phyloP scores from a whole-genome alignment of 1,140 invertebrate species.

The Globodera rostochiensis region DNA sequence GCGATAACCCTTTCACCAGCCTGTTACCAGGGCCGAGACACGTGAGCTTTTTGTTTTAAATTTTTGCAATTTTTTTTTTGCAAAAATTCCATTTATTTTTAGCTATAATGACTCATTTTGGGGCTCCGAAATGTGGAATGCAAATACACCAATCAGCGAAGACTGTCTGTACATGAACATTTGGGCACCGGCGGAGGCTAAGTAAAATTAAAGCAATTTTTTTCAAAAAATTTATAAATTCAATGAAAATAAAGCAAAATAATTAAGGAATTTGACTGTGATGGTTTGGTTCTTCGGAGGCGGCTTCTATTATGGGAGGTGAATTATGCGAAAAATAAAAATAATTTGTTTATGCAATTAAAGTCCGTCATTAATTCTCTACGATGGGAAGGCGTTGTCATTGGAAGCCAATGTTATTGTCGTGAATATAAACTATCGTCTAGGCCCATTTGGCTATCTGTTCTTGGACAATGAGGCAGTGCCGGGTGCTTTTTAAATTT shows the following conservation, averaged over 20 bases:
- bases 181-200: conserved; percentile 58
- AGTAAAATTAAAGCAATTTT: conserved; percentile 7
- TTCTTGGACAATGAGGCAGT: conserved; percentile 72
- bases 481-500: conserved; percentile 77
- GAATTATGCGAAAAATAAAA: background rate
- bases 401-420: conserved; percentile 61
- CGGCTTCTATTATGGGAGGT: conserved; percentile 59
- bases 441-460: conserved; percentile 64
- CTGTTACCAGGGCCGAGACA: conserved; percentile 49
- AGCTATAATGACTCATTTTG: conserved; percentile 62
- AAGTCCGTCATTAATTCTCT: conserved; percentile 59
- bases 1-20: conserved; percentile 56
- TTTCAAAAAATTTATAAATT: background rate
- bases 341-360: background rate
- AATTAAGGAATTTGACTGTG: conserved; percentile 63
- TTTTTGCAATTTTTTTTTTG: background rate
- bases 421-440: conserved; percentile 64
- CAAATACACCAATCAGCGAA: conserved; percentile 60
- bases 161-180: conserved; percentile 66
- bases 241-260: background rate
- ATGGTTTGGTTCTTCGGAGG: conserved; percentile 65
- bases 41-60: background rate
- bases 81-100: conserved; percentile 18
- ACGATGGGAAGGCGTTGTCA: conserved; percentile 63
- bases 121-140: conserved; percentile 67